phyloP scores from a whole-genome alignment of 2,797 vertebrate genomes.

The Cynodonichthys magdalenae region DNA sequence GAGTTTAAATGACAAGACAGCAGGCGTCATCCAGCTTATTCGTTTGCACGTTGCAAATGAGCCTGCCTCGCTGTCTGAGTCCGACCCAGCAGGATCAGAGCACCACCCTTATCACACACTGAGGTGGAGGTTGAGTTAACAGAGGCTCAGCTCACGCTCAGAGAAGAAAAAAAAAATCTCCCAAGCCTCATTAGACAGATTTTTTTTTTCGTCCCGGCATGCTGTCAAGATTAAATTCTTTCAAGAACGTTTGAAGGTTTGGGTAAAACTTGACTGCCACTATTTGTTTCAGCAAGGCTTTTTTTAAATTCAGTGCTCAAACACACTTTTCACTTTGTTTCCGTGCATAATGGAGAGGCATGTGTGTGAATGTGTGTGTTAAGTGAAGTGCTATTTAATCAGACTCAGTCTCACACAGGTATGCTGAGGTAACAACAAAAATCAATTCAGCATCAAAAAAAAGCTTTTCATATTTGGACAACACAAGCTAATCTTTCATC shows the following conservation, averaged over 20 bases:
- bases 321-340: conserved; percentile 50
- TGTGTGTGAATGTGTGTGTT: conserved; percentile 37
- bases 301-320: conserved; percentile 30
- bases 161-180: conserved; percentile 10
- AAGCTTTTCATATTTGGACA: conserved; percentile 32
- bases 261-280: conserved; percentile 8
- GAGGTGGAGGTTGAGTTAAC: conserved; percentile 40
- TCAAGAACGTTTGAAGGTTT: conserved; percentile 25
- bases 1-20: conserved; percentile 38
- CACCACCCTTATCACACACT: conserved; percentile 35
- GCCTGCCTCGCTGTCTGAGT: conserved; percentile 38
- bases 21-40: conserved; percentile 34
- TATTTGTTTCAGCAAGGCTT: conserved; percentile 27
- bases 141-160: conserved; percentile 30
- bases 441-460: conserved; percentile 27
- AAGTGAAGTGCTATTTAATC: conserved; percentile 41
- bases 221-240: conserved; percentile 37
- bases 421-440: conserved; percentile 35
- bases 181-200: conserved; percentile 47
- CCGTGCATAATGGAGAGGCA: conserved; percentile 37
- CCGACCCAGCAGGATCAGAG: conserved; percentile 44
- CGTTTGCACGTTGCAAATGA: conserved; percentile 32
- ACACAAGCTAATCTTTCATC: conserved; percentile 15
- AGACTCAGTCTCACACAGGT: conserved; percentile 50
- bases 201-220: conserved; percentile 36